Base-by-base conservation (phyloP, 2,797 vertebrate genomes). In the Rhadinocentrus ornatus region DNA sequence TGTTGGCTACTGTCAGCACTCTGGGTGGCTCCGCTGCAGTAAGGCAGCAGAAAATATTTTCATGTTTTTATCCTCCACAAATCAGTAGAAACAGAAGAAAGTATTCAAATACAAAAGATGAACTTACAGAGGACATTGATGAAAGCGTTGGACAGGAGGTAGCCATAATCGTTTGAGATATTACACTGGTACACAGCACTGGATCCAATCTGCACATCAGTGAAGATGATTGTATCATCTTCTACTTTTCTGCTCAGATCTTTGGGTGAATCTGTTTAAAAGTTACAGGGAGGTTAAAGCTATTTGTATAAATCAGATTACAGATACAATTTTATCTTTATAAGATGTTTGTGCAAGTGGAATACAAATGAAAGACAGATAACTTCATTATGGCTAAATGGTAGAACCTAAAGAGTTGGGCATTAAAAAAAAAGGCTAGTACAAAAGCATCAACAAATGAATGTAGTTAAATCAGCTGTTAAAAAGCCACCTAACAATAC, bases 101-200 rank as follows among this genome's bases (percentile, higher is more conserved):
- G 63, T 20, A 8, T 52, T 64, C 7, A 46, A 56, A 75, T 39
- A 24, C 26, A 71, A 70, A 76, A 53, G 3, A 50, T 62, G 7
- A 66, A 89, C 96, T 96, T 91, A 99, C 98, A 96, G 58, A 99
- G 93, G 62, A 99, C 96, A 52, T 97, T 99, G 69, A 99, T 95
- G 81, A 99, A 98, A 29, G 96, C 96, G 1, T 99, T 99, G 93
- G 96, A 91, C 75, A 99, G 89, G 65, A 99, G 92, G 86, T 99
- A 99, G 44, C 97, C 98, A 10, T 96, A 96, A 48, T 96, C 93
- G 56, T 99, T 99, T 66, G 98, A 97, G 58, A 96, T 93, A 41
- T 99, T 99, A 83, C 98, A 99, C 83, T 99, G 98, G 88, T 97
- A 99, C 31, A 99, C 98, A 0, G 97, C 96, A 44, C 97, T 99